Conservation (phyloP, 2,888 invertebrate species). For the Lordiphosa andalusiaca region DNA sequence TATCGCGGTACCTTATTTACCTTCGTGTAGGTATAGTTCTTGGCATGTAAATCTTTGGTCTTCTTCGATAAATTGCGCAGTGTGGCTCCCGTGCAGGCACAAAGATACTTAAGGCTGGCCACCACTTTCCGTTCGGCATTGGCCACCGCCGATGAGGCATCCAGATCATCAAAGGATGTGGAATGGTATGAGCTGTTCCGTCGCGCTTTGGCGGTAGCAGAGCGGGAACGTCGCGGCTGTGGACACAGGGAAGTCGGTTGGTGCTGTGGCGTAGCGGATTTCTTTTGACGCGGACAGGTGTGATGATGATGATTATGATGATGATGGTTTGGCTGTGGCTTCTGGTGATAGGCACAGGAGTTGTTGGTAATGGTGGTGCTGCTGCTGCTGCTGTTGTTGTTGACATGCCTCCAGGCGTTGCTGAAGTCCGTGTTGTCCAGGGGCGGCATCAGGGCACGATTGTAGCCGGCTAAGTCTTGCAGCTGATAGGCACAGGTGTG, state of each 20-base stretch:
- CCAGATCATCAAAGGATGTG: slow-evolving; percentile 67
- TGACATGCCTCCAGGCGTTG: slow-evolving; percentile 58
- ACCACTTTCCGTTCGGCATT: slow-evolving; percentile 69
- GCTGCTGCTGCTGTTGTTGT: slow-evolving; percentile 59
- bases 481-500: slow-evolving; percentile 77
- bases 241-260: slow-evolving; percentile 18
- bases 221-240: slow-evolving; percentile 56
- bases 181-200: slow-evolving; percentile 76
- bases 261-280: slow-evolving; percentile 27
- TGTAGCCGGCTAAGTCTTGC: slow-evolving; percentile 73
- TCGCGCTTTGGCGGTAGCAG: slow-evolving; percentile 64
- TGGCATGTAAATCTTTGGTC: slow-evolving; percentile 76
- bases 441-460: slow-evolving; percentile 78
- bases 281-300: slow-evolving; percentile 57
- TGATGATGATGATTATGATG: slow-evolving; percentile 68
- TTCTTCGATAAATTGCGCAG: slow-evolving; percentile 75
- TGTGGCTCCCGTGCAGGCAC: slow-evolving; percentile 78
- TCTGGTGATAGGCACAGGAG: slow-evolving; percentile 55
- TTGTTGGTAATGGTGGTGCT: slow-evolving; percentile 28
- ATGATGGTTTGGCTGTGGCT: slow-evolving; percentile 49
- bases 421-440: slow-evolving; percentile 73
- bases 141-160: slow-evolving; percentile 58
- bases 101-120: slow-evolving; percentile 76
- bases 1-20: slow-evolving; percentile 80
- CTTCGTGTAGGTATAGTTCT: slow-evolving; percentile 84